Base-by-base conservation (phyloP, 1,140 invertebrate species). In the Rhyacophila brunnea region DNA sequence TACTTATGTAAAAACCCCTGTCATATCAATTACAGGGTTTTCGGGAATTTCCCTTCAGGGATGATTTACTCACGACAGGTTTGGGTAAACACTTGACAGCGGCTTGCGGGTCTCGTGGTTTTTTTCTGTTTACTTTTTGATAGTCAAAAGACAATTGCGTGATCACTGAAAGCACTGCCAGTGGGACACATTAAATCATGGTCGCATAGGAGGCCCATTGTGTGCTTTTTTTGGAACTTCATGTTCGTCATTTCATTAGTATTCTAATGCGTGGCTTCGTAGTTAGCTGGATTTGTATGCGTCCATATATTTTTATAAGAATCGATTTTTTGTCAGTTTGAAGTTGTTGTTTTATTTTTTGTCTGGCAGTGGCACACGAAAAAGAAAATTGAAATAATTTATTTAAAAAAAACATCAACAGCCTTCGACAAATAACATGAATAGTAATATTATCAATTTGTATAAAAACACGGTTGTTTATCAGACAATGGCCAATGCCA, bases 211-310 rank as follows among this genome's bases (percentile, higher is more conserved):
- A 56, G 45, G 51, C 20, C 40, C 48, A 60, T 64, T 64, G 62
- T 64, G 47, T 59, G 17, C 40, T 47, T 45, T 53, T 50, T 60
- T 55, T 58, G 43, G 51, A 49, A 42, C 45, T 49, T 50, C 36
- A 52, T 64, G 52, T 64, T 53, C 23, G 23, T 28, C 23, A 28
- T 44, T 60, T 64, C 56, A 64, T 64, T 64, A 64, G 57, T 57
- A 60, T 64, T 64, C 62, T 59, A 63, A 63, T 63, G 38, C 47
- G 38, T 28, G 23, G 20, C 55, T 46, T 55, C 44, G 58, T 58
- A 59, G 34, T 35, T 32, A 52, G 46, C 43, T 14, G 40, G 17
- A 47, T 58, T 58, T 63, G 50, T 63, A 63, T 58, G 51, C 45
- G 42, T 40, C 44, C 57, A 48, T 64, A 28, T 28, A 28, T 28